These are phyloP conservation scores for Stomorhina lunata DNA, from an alignment of 2,888 invertebrate species.

Conservation along the genomic window DNA sequence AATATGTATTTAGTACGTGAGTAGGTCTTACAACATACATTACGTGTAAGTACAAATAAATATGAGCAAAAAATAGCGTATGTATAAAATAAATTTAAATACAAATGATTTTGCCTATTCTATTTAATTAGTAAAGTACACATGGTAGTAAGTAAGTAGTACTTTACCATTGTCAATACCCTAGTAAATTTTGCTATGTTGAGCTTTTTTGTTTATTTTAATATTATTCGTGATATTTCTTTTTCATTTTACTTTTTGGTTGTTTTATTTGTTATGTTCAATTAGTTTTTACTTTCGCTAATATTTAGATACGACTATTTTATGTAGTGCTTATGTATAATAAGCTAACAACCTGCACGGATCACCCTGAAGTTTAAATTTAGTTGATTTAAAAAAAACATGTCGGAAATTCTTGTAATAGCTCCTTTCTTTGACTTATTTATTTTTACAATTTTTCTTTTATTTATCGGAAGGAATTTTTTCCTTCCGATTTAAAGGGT, in stretches of 20 bases:
- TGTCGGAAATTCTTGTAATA: no score
- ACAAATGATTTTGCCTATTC: neutral
- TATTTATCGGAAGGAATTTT: no score
- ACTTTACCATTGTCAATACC: no score
- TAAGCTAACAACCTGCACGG: no score
- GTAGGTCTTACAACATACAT: neutral
- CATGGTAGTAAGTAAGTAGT: neutral
- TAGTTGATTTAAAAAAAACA: no score
- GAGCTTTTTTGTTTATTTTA: neutral
- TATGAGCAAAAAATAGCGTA: no score
- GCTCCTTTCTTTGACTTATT: no score
- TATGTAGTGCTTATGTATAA: no score
- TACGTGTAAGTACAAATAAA: neutral
- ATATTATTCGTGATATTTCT: slow-evolving; percentile 15
- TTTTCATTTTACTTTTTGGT: neutral
- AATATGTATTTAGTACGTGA: neutral
- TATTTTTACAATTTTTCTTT: no score
- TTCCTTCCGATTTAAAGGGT: no score
- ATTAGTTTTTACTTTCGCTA: slow-evolving; percentile 57
- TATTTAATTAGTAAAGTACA: neutral
- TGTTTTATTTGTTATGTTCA: slow-evolving; percentile 1
- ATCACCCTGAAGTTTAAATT: no score
- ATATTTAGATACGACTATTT: slow-evolving; percentile 1
- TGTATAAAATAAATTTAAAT: neutral
- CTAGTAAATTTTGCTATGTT: neutral